Percentiles rank a stretch among this genome's conserved stretches.
Evolutionary conservation across 2,797 vertebrate species (phyloP).

Genomic region (Xiphophorus birchmanni): DNA sequence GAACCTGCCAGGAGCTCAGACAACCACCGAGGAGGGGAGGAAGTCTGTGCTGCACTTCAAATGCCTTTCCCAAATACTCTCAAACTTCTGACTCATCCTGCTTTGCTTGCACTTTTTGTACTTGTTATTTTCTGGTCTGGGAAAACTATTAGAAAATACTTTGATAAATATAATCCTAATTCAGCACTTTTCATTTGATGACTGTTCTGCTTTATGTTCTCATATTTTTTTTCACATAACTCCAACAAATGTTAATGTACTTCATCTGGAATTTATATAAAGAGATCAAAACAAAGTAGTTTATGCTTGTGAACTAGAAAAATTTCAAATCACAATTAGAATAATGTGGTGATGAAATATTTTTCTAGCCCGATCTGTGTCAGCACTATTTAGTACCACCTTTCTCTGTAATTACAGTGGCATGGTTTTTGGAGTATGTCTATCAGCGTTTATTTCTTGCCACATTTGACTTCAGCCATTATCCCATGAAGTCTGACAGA

Average conservation of each 20-base stretch:
- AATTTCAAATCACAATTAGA: not conserved
- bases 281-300: not conserved
- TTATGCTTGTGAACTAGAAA: not conserved
- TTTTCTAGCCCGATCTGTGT: not conserved
- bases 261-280: not conserved
- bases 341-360: not conserved
- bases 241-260: not conserved
- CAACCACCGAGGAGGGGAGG: slow-evolving; percentile 54
- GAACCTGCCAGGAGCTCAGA: slow-evolving; percentile 62
- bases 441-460: not conserved
- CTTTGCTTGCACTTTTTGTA: slow-evolving; percentile 53
- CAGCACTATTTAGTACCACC: not conserved
- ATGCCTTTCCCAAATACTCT: slow-evolving; percentile 64
- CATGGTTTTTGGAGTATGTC: not conserved
- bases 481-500: not conserved
- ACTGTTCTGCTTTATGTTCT: slow-evolving; percentile 24
- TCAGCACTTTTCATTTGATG: slow-evolving; percentile 49
- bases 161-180: slow-evolving; percentile 45
- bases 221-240: not conserved
- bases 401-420: not conserved
- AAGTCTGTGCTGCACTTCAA: slow-evolving; percentile 62
- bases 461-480: not conserved
- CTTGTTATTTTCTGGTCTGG: slow-evolving; percentile 31
- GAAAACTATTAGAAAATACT: slow-evolving; percentile 40
- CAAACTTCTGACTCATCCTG: slow-evolving; percentile 67